Evolutionary conservation across 2,113 vertebrate genomes (phyloP), one percentile per base, ranked within the genome.

Genomic region (Nothobranchius kuhntae): DNA sequence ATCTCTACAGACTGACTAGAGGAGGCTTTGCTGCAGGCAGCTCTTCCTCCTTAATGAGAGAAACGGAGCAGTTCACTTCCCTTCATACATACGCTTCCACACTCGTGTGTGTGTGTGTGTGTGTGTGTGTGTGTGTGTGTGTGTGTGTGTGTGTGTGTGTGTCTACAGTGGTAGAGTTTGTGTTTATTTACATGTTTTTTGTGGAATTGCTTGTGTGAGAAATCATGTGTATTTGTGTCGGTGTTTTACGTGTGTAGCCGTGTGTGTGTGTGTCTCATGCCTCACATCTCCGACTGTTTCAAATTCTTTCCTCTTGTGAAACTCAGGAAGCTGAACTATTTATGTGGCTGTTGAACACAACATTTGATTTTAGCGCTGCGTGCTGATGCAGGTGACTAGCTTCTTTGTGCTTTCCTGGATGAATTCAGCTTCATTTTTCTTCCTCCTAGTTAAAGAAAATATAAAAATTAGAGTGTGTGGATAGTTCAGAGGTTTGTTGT

Each of bases 301-400:
- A 71, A 78, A 88, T 87, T 87, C 73, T 85, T 86, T 85, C 78
- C 85, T 84, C 78, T 81, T 79, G 80, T 84, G 78, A 79, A 81
- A 84, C 59, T 38, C 53, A 66, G 67, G 76, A 81, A 85, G 80
- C 71, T 57, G 74, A 77, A 59, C 70, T 75, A 70, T 87, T 88
- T 86, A 75, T 83, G 75, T 68, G 80, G 80, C 73, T 77, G 75
- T 77, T 75, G 77, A 85, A 81, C 80, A 82, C 71, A 82, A 65
- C 67, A 75, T 81, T 87, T 88, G 71, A 85, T 90, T 87, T 82
- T 84, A 53, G 81, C 77, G 45, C 54, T 75, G 82, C 77, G 82
- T 59, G 80, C 76, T 73, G 68, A 79, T 75, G 77, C 71, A 81
- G 65, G 61, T 65, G 78, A 85, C 71, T 81, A 75, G 64, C 72